Evolutionary conservation across 2,113 vertebrate species (phyloP).

Genomic region (Pollachius pollachius): DNA sequence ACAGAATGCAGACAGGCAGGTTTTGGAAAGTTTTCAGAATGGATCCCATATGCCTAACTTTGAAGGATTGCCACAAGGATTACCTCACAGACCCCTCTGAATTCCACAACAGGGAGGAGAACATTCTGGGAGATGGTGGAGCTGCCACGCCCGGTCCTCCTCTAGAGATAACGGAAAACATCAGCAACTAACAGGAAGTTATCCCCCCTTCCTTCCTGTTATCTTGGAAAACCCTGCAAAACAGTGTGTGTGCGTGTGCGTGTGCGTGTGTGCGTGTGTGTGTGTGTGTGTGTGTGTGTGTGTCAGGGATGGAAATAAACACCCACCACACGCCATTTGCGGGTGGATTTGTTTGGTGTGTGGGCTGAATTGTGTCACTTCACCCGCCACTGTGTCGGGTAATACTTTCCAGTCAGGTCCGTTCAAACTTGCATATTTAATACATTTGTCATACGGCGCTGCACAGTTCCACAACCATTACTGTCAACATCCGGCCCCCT

Average conservation of each 20-base stretch:
- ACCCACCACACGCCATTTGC: no score
- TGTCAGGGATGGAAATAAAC: no score
- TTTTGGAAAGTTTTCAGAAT: slow-evolving; percentile 33
- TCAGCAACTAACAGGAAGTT: slow-evolving; percentile 64
- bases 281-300: background rate
- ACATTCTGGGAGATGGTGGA: background rate
- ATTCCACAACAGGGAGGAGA: slow-evolving; percentile 63
- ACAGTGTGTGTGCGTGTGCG: background rate
- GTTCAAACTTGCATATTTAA: no score
- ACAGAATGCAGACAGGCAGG: background rate
- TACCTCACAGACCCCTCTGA: slow-evolving; percentile 43
- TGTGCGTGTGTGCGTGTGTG: slow-evolving; percentile 6
- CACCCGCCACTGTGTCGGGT: no score
- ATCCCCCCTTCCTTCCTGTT: slow-evolving; percentile 71
- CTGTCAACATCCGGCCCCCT: no score
- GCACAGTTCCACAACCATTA: no score
- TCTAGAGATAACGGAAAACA: slow-evolving; percentile 66
- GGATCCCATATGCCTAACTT: slow-evolving; percentile 20
- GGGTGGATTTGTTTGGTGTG: no score
- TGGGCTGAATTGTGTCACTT: no score
- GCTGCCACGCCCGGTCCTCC: slow-evolving; percentile 41
- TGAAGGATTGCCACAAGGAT: slow-evolving; percentile 42
- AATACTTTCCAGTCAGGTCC: no score
- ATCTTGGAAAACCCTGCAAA: slow-evolving; percentile 42
- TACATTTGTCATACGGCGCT: no score